These are phyloP conservation scores for Prionchulus punctatus DNA, from an alignment of 2,888 invertebrate species.

Conservation along the genomic window DNA sequence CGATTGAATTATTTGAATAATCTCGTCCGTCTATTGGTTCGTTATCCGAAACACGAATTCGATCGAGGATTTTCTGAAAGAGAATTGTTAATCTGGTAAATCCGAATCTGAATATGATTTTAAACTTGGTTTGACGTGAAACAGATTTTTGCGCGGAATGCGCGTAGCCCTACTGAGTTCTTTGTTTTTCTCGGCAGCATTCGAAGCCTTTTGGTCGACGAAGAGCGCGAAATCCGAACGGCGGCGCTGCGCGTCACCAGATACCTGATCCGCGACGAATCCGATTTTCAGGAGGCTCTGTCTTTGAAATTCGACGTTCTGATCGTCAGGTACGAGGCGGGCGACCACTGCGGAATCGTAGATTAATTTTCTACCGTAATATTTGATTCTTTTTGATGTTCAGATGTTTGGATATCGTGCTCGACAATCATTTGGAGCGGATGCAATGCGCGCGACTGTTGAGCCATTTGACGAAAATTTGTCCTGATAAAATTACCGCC, in stretches of 20 bases:
- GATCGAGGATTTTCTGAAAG: neutral
- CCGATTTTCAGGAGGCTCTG: slow-evolving; percentile 61
- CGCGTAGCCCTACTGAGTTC: neutral
- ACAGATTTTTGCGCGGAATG: neutral
- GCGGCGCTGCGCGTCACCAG: slow-evolving; percentile 70
- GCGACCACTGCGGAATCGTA: too few species aligned
- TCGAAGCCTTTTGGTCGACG: slow-evolving; percentile 63
- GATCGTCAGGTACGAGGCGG: slow-evolving; percentile 51
- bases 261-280: slow-evolving; percentile 58
- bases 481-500: slow-evolving; percentile 52
- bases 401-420: slow-evolving; percentile 70
- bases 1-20: neutral
- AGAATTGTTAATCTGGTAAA: neutral
- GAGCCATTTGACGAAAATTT: slow-evolving; percentile 48
- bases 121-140: neutral
- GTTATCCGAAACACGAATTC: neutral
- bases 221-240: slow-evolving; percentile 72
- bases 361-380: neutral
- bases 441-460: slow-evolving; percentile 76
- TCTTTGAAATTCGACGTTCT: slow-evolving; percentile 65
- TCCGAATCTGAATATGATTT: neutral
- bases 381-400: slow-evolving; percentile 16
- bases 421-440: slow-evolving; percentile 62
- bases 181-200: slow-evolving; percentile 46
- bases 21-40: neutral